These are phyloP conservation scores for Pantherophis guttatus DNA, from an alignment of 2,113 vertebrate species.

Conservation along the genomic window DNA sequence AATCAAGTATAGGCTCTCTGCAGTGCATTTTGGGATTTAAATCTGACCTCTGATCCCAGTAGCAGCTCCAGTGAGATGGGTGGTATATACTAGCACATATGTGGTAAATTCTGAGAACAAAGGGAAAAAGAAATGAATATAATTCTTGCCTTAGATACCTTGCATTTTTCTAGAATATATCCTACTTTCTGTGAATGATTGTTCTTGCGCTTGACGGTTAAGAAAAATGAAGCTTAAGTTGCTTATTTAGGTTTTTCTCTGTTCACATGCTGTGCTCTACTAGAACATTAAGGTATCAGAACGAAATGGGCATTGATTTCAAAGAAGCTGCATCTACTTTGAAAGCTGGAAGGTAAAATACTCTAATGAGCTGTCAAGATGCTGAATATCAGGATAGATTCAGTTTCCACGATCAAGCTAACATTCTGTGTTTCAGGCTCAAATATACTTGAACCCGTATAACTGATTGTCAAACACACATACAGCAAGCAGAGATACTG, in stretches of 20 bases:
- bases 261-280: background rate
- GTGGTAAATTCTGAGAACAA: constrained; percentile 40
- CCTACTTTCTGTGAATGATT: background rate
- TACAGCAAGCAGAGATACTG: background rate
- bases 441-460: too few relatives aligned
- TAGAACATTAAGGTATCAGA: background rate
- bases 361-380: background rate
- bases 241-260: background rate
- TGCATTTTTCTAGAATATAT: background rate
- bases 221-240: background rate
- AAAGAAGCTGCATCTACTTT: background rate
- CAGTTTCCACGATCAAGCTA: background rate
- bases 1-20: constrained; percentile 72
- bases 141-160: background rate
- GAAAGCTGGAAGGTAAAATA: background rate
- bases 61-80: constrained; percentile 15
- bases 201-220: background rate
- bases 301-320: background rate
- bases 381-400: background rate
- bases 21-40: constrained; percentile 66
- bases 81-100: constrained; percentile 23
- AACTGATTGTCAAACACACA: background rate
- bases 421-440: background rate
- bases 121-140: constrained; percentile 10
- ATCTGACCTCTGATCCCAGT: constrained; percentile 56